Evolutionary conservation across 2,888 invertebrate species (phyloP).

Genomic region (Capitulum mitella): DNA sequence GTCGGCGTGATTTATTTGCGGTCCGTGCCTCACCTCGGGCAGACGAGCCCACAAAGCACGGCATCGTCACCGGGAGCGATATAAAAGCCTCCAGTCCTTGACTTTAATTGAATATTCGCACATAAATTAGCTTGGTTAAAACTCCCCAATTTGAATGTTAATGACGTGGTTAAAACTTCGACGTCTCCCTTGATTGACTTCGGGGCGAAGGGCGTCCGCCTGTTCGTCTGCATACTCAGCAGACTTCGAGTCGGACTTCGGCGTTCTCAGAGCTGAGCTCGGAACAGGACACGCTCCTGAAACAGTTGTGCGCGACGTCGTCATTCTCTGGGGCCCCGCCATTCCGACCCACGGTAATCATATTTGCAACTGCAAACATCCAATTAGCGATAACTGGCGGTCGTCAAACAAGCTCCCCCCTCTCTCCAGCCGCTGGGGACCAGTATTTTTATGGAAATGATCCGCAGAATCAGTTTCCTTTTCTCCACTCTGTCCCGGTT

Average conservation of each 20-base stretch:
- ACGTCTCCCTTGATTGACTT: too few relatives aligned
- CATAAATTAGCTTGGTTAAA: background rate
- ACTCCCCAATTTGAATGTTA: background rate
- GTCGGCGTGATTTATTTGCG: background rate
- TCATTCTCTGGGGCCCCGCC: too few relatives aligned
- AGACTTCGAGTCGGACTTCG: too few relatives aligned
- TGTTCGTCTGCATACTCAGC: too few relatives aligned
- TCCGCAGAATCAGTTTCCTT: background rate
- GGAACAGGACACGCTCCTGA: too few relatives aligned
- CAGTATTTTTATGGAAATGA: background rate
- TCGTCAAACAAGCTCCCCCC: constrained; percentile 5
- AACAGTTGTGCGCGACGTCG: too few relatives aligned
- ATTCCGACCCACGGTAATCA: background rate
- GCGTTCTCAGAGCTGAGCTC: too few relatives aligned
- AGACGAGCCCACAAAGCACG: too few relatives aligned
- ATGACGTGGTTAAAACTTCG: background rate
- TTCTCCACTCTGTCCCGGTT: background rate
- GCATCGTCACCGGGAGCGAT: background rate
- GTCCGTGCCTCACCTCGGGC: too few relatives aligned
- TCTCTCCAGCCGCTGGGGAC: background rate
- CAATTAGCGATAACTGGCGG: constrained; percentile 10
- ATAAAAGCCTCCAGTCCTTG: background rate
- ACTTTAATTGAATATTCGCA: constrained; percentile 20
- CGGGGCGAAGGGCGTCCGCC: too few relatives aligned
- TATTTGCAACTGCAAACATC: constrained; percentile 17